These are phyloP conservation scores for Callopanchax toddi DNA, from an alignment of 2,113 vertebrate species.

Conservation along the genomic window DNA sequence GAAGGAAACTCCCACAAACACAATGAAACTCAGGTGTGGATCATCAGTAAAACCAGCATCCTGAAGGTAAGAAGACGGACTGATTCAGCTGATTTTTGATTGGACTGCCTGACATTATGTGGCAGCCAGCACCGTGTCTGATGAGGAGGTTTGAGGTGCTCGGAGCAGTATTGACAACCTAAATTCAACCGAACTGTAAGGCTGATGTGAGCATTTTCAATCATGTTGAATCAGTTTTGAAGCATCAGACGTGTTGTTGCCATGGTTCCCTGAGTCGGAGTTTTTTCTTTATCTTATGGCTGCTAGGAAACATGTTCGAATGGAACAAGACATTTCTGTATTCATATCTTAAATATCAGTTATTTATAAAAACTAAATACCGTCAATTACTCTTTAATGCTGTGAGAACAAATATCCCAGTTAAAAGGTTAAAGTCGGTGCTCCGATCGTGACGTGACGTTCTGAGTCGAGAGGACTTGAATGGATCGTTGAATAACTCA, in stretches of 20 bases:
- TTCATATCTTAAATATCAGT: not conserved
- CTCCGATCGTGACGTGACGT: not conserved
- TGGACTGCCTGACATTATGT: slow-evolving; percentile 13
- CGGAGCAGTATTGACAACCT: slow-evolving; percentile 18
- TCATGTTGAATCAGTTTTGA: slow-evolving; percentile 2
- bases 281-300: not conserved
- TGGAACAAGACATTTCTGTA: not conserved
- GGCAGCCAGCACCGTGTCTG: slow-evolving; percentile 5
- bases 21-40: slow-evolving; percentile 19
- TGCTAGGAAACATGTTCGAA: not conserved
- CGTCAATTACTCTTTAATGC: not conserved
- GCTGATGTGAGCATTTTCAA: not conserved
- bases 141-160: slow-evolving; percentile 2
- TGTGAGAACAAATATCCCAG: not conserved
- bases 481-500: no score
- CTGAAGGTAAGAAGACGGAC: slow-evolving; percentile 15
- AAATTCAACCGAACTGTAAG: slow-evolving; percentile 10
- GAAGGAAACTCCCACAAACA: slow-evolving; percentile 31
- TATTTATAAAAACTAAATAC: not conserved
- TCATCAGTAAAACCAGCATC: not conserved
- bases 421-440: not conserved
- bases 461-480: no score
- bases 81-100: slow-evolving; percentile 4
- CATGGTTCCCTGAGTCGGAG: slow-evolving; percentile 7
- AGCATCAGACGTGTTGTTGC: slow-evolving; percentile 2